Evolutionary conservation across 2,797 vertebrate genomes (phyloP).

Genomic region (Diplodus sargus): DNA sequence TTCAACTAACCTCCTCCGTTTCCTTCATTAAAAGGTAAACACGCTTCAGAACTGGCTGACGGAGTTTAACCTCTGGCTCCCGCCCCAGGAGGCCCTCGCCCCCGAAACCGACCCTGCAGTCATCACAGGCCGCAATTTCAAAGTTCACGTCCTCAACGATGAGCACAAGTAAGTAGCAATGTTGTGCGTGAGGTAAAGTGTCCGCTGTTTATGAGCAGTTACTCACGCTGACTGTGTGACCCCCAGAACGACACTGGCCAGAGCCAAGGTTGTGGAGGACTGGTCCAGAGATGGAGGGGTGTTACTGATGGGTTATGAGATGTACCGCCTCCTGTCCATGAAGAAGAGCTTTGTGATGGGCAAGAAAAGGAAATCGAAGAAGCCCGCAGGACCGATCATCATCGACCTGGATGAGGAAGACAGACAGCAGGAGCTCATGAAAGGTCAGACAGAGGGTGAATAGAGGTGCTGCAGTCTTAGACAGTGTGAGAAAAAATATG

Average conservation of each 20-base stretch:
- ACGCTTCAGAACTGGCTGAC: conserved; percentile 99
- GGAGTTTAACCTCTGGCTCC: conserved; percentile 98
- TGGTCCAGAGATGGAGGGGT: conserved; percentile 96
- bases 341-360: conserved; percentile 97
- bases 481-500: too few species aligned
- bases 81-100: conserved; percentile 90
- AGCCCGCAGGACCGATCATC: conserved; percentile 94
- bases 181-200: background rate
- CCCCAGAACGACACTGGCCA: conserved; percentile 91
- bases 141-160: conserved; percentile 97
- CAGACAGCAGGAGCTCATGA: conserved; percentile 96
- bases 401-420: conserved; percentile 99
- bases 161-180: conserved; percentile 93
- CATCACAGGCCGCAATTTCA: conserved; percentile 90
- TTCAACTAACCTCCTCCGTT: conserved; percentile 43
- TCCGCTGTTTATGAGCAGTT: conserved; percentile 12
- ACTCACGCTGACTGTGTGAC: conserved; percentile 28
- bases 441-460: conserved; percentile 82
- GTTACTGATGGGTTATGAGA: conserved; percentile 98
- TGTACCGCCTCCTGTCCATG: conserved; percentile 98
- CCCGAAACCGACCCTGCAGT: conserved; percentile 88
- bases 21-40: conserved; percentile 88
- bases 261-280: conserved; percentile 96
- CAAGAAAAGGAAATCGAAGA: conserved; percentile 97
- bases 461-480: too few species aligned